A percentile compares a stretch with the other conserved stretches of the same genome.
Evolutionary conservation across 2,113 vertebrate genomes (phyloP).

Genomic region (Pyxicephalus adspersus): DNA sequence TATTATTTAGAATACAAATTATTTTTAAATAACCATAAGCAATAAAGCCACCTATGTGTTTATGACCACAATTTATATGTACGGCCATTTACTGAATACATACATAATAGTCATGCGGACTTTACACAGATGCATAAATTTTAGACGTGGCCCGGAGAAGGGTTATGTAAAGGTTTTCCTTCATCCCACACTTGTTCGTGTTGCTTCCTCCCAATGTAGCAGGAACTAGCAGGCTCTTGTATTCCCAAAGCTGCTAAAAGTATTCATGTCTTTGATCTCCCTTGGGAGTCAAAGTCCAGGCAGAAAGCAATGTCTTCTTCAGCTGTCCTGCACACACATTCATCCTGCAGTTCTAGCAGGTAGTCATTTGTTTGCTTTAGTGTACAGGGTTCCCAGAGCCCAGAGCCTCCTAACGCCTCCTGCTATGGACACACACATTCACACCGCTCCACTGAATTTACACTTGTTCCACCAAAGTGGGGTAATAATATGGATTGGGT

Average conservation of each 20-base stretch:
- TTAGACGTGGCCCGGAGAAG: not conserved
- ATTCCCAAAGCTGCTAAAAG: constrained; percentile 73
- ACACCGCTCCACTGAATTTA: constrained; percentile 21
- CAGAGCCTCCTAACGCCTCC: constrained; percentile 78
- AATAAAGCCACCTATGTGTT: too few relatives aligned
- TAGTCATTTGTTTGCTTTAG: constrained; percentile 91
- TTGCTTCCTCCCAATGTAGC: constrained; percentile 60
- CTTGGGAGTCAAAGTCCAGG: constrained; percentile 71
- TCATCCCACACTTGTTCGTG: constrained; percentile 39
- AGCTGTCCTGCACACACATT: constrained; percentile 83
- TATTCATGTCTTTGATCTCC: constrained; percentile 81
- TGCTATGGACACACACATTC: constrained; percentile 65
- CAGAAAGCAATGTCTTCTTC: constrained; percentile 89
- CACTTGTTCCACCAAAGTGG: not conserved
- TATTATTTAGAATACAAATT: too few relatives aligned
- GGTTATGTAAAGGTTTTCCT: constrained; percentile 37
- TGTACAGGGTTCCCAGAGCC: constrained; percentile 77
- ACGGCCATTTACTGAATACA: too few relatives aligned
- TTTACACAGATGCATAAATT: constrained; percentile 27
- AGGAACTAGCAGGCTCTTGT: constrained; percentile 73
- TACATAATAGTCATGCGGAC: not conserved
- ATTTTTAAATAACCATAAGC: too few relatives aligned
- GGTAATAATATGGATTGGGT: too few relatives aligned
- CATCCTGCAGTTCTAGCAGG: constrained; percentile 71
- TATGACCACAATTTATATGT: too few relatives aligned